A percentile compares a stretch with the other conserved stretches of the same genome.
These are phyloP conservation scores for Ormyrus labotus DNA, from an alignment of 2,888 invertebrate species.

Conservation along the genomic window DNA sequence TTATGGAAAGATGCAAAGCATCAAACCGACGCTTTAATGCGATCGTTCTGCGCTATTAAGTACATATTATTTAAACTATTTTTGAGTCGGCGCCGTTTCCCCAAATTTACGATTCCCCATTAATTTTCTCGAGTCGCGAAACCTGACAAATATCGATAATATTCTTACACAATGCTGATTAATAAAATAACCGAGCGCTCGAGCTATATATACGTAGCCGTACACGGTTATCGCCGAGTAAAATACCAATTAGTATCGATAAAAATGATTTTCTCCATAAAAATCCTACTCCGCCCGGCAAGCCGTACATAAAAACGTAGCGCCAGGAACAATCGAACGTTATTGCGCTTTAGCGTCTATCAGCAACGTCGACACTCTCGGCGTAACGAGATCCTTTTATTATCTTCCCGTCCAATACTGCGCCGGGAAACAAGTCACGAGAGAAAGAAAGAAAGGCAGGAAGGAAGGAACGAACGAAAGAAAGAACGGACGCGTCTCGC, in stretches of 20 bases:
- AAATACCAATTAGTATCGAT: neutral
- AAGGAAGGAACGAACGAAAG: too few relatives aligned
- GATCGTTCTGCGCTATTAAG: too few relatives aligned
- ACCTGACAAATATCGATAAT: neutral
- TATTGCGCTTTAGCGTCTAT: neutral
- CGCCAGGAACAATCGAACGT: neutral
- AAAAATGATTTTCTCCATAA: neutral
- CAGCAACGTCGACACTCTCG: slow-evolving; percentile 13
- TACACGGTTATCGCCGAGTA: neutral
- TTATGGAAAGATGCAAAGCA: too few relatives aligned
- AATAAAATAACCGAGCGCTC: neutral
- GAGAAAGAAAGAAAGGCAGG: too few relatives aligned
- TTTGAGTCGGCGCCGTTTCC: too few relatives aligned
- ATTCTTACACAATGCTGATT: neutral
- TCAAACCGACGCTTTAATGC: too few relatives aligned
- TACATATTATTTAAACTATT: too few relatives aligned
- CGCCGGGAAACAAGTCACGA: neutral
- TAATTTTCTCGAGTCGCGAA: too few relatives aligned
- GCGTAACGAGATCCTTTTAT: slow-evolving; percentile 9
- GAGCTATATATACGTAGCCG: neutral
- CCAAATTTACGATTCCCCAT: too few relatives aligned
- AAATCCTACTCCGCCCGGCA: neutral
- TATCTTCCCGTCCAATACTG: neutral
- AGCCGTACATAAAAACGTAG: neutral
- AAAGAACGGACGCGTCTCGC: too few relatives aligned